A percentile compares a stretch with the other conserved stretches of the same genome.
Conservation (phyloP, 2,113 vertebrate species). For the Chionis minor region DNA sequence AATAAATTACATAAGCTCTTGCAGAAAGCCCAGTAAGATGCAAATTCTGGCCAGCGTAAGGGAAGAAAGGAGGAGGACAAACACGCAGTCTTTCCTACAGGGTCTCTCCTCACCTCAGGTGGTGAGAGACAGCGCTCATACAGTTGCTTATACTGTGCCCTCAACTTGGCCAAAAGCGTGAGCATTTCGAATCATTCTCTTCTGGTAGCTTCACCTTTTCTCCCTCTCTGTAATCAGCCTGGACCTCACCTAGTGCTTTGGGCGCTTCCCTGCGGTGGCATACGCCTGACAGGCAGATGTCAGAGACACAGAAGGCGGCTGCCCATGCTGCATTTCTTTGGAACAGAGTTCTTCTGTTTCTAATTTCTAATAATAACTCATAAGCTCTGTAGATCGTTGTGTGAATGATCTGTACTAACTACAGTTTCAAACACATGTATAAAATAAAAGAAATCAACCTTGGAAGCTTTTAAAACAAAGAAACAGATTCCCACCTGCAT, state of each 20-base stretch:
- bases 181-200: background rate
- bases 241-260: background rate
- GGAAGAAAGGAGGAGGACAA: background rate
- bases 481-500: background rate
- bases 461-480: background rate
- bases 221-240: background rate
- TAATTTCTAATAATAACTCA: background rate
- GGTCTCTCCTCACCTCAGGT: background rate
- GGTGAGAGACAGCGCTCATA: background rate
- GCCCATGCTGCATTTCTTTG: background rate
- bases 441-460: background rate
- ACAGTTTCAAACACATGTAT: background rate
- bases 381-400: background rate
- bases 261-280: background rate
- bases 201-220: background rate
- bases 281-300: fast-evolving
- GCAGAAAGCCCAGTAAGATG: background rate
- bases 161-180: background rate
- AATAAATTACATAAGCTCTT: background rate
- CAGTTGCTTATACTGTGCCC: background rate
- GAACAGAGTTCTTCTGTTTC: background rate
- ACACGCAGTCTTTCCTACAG: background rate
- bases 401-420: background rate
- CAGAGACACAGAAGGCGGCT: background rate
- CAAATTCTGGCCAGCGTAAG: background rate